Evolutionary conservation across 2,797 vertebrate species (phyloP).

Genomic region (Eupleurogrammus muticus): DNA sequence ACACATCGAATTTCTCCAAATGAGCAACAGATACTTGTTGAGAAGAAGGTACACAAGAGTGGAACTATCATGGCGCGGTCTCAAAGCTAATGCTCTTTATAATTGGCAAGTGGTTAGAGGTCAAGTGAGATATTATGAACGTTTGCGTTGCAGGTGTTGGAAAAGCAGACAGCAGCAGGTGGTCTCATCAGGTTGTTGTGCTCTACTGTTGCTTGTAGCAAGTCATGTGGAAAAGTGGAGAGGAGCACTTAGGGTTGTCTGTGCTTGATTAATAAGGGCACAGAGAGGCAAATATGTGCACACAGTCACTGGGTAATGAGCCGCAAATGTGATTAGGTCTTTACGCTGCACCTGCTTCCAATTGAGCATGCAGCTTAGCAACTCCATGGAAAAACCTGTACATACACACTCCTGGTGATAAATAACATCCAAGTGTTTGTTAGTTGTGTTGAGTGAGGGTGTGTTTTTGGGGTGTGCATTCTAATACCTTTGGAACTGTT

Average conservation of each 20-base stretch:
- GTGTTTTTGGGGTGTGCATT: conserved; percentile 11
- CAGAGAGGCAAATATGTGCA: conserved; percentile 85
- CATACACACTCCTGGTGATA: conserved; percentile 55
- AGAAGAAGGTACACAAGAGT: background rate
- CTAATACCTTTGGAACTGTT: conserved; percentile 56
- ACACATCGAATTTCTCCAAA: background rate
- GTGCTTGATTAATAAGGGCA: conserved; percentile 84
- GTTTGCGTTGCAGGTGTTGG: conserved; percentile 74
- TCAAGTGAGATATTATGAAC: conserved; percentile 76
- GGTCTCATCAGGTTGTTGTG: conserved; percentile 79
- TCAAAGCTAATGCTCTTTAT: conserved; percentile 46
- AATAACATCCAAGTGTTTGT: conserved; percentile 65
- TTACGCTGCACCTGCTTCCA: conserved; percentile 84
- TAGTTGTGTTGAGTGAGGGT: conserved; percentile 28
- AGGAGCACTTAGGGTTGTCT: conserved; percentile 81
- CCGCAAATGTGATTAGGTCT: conserved; percentile 84
- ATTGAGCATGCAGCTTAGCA: conserved; percentile 78
- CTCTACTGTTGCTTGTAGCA: conserved; percentile 81
- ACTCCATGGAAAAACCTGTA: conserved; percentile 61
- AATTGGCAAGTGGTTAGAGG: conserved; percentile 69
- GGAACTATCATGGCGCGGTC: conserved; percentile 17
- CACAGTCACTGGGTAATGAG: conserved; percentile 83
- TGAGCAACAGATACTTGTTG: background rate
- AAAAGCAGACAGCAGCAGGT: conserved; percentile 74
- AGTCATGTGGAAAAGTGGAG: conserved; percentile 84